A percentile compares a stretch with the other conserved stretches of the same genome.
These are phyloP conservation scores for Cephalopachus bancanus DNA, from an alignment of 2,797 vertebrate genomes.

Conservation along the genomic window DNA sequence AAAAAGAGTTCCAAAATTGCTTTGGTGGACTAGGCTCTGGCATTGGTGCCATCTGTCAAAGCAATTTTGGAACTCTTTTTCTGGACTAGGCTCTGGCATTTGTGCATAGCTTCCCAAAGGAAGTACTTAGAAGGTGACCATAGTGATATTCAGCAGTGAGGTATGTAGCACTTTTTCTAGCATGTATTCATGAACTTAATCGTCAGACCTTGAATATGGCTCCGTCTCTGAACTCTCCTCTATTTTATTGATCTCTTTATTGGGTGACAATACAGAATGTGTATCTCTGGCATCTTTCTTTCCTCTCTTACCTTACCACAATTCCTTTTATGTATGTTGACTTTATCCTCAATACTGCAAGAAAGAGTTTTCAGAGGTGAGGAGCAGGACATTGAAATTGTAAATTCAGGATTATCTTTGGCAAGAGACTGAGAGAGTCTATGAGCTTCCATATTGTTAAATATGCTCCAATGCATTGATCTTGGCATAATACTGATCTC, in stretches of 20 bases:
- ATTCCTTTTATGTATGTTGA: background rate
- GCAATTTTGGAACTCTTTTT: too few species aligned
- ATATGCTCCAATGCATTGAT: background rate
- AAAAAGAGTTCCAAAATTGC: too few species aligned
- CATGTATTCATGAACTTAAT: too few species aligned
- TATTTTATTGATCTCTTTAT: background rate
- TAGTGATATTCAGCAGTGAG: too few species aligned
- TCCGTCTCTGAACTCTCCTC: background rate
- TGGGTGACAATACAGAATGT: background rate
- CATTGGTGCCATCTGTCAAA: too few species aligned
- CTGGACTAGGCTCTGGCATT: too few species aligned
- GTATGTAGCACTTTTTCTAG: too few species aligned
- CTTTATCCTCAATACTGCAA: background rate
- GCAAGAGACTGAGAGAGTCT: background rate
- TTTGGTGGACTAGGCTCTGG: too few species aligned
- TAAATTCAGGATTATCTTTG: background rate
- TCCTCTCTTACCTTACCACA: background rate
- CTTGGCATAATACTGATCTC: background rate
- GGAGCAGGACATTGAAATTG: background rate
- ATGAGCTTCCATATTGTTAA: background rate
- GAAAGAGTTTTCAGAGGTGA: background rate
- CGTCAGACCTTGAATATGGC: too few species aligned
- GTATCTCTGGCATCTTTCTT: background rate
- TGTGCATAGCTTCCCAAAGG: too few species aligned
- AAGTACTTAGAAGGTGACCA: too few species aligned